Conservation (phyloP, 2,888 invertebrate genomes). For the Thysanoteuthis rhombus region DNA sequence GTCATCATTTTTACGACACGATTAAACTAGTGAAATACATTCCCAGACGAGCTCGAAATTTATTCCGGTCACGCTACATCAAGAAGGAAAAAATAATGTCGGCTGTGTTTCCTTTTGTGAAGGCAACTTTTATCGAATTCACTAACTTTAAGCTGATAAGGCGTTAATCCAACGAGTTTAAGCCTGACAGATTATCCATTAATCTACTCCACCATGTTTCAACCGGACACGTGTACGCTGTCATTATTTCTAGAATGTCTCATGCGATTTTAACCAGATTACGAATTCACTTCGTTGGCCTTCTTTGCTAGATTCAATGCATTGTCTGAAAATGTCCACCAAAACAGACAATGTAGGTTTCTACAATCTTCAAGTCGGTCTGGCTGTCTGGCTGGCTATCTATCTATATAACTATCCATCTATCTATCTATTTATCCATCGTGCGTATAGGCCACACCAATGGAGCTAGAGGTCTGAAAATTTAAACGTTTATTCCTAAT, state of each 20-base stretch:
- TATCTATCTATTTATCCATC: too few relatives aligned
- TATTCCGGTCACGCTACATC: neutral
- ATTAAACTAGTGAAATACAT: too few relatives aligned
- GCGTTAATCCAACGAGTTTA: neutral
- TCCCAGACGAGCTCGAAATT: neutral
- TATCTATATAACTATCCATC: too few relatives aligned
- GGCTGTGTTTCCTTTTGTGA: neutral
- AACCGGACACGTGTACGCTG: neutral
- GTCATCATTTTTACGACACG: too few relatives aligned
- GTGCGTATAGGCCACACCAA: too few relatives aligned
- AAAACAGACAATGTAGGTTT: too few relatives aligned
- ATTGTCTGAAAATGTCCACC: too few relatives aligned
- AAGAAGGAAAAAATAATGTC: neutral
- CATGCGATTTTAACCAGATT: neutral
- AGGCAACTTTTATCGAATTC: neutral
- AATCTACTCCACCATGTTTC: neutral
- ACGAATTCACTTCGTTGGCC: neutral
- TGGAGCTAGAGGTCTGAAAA: too few relatives aligned
- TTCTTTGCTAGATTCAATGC: neutral
- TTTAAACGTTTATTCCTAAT: too few relatives aligned
- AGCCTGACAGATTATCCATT: neutral
- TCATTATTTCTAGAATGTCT: neutral
- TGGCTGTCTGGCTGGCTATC: too few relatives aligned
- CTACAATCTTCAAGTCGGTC: too few relatives aligned
- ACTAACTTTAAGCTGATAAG: neutral